Evolutionary conservation across 2,797 vertebrate species (phyloP).

Genomic region (Sciurus carolinensis): DNA sequence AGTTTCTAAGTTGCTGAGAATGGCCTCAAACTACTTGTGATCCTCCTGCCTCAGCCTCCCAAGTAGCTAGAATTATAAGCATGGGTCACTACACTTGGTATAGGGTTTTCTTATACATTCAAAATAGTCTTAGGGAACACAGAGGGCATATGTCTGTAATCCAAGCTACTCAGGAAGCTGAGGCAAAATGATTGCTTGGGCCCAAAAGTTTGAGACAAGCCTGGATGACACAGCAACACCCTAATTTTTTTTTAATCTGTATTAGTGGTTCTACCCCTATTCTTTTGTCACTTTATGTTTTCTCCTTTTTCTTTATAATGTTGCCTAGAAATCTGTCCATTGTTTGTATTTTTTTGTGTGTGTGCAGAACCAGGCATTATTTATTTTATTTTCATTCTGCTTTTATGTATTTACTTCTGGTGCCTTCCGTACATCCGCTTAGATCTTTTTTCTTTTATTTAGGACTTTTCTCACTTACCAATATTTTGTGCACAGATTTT

Average conservation of each 20-base stretch:
- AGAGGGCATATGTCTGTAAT: too few species aligned
- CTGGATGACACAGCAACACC: background rate
- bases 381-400: constrained; percentile 40
- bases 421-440: background rate
- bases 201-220: background rate
- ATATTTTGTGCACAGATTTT: background rate
- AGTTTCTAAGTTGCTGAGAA: background rate
- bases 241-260: background rate
- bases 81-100: too few species aligned
- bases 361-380: background rate
- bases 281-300: background rate
- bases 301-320: background rate
- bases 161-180: background rate
- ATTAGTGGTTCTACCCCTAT: background rate
- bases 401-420: background rate
- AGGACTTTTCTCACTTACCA: background rate
- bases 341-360: background rate
- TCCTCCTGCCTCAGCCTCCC: background rate
- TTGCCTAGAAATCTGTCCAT: background rate
- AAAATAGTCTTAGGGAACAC: background rate
- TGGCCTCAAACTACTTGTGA: too few species aligned
- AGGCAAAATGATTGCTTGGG: background rate
- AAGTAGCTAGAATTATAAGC: background rate
- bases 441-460: background rate
- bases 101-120: background rate